Evolutionary conservation across 1,140 invertebrate species (phyloP).

Genomic region (Laupala kohalensis): DNA sequence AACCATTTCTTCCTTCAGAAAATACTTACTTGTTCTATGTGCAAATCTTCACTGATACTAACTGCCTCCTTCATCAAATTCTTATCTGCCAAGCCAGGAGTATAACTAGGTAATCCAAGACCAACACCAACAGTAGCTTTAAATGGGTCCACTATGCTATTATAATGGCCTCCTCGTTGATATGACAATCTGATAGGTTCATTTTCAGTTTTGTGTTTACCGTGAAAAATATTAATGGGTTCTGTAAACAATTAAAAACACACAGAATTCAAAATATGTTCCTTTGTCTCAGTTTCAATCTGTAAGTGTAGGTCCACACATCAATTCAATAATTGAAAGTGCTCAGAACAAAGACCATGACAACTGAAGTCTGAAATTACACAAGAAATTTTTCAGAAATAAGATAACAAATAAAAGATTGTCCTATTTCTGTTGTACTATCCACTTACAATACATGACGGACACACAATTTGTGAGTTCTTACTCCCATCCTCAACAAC

Average conservation of each 20-base stretch:
- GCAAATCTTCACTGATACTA: constrained; percentile 67
- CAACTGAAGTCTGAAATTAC: too few species aligned
- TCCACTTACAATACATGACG: too few species aligned
- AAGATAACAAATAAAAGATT: too few species aligned
- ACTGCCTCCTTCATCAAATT: constrained; percentile 66
- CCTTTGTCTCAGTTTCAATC: too few species aligned
- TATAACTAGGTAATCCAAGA: constrained; percentile 70
- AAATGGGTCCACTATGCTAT: constrained; percentile 79
- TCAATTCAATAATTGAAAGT: too few species aligned
- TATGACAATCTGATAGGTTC: constrained; percentile 82
- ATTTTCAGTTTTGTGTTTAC: constrained; percentile 53
- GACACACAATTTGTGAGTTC: too few species aligned
- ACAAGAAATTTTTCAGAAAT: too few species aligned
- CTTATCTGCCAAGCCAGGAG: constrained; percentile 65
- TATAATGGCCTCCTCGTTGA: constrained; percentile 81
- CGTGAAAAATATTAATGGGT: constrained; percentile 80
- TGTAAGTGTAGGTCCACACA: too few species aligned
- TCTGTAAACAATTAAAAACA: constrained; percentile 43
- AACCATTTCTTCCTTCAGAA: too few species aligned
- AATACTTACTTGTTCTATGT: constrained; percentile 60
- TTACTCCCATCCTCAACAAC: too few species aligned
- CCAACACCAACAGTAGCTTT: constrained; percentile 76
- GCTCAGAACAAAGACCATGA: too few species aligned
- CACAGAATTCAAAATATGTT: not conserved
- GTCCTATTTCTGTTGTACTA: too few species aligned